These are phyloP conservation scores for Albula glossodonta DNA, from an alignment of 2,113 vertebrate species.

Conservation along the genomic window DNA sequence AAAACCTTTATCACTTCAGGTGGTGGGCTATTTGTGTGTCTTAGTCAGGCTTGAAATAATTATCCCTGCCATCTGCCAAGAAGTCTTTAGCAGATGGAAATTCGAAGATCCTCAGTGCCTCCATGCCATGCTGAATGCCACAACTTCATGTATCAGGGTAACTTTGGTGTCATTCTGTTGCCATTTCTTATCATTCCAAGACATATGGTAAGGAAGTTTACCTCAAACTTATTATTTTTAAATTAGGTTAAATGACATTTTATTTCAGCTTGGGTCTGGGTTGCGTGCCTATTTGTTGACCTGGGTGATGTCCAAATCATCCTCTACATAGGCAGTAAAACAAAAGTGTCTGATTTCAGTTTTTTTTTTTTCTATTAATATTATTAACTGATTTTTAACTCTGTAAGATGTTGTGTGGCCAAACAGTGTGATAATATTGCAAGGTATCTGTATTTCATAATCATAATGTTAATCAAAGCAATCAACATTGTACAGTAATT, in stretches of 20 bases:
- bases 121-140: background rate
- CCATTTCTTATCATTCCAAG: background rate
- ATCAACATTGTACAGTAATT: background rate
- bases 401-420: background rate
- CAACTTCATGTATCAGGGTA: background rate
- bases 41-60: constrained; percentile 24
- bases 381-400: too few species aligned
- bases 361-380: too few species aligned
- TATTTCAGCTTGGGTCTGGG: too few species aligned
- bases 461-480: background rate
- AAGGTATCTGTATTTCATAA: background rate
- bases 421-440: too few species aligned
- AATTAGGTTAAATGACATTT: too few species aligned
- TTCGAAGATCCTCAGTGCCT: background rate
- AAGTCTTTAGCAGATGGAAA: constrained; percentile 26
- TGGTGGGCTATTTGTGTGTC: constrained; percentile 23
- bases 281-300: too few species aligned
- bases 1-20: constrained; percentile 33
- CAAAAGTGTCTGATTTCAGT: background rate
- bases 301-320: too few species aligned
- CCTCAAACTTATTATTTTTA: too few species aligned
- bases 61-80: constrained; percentile 27
- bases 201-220: background rate
- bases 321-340: too few species aligned
- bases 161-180: background rate